Base-by-base conservation (phyloP, 2,888 invertebrate genomes). In the Pasiphila rectangulata region DNA sequence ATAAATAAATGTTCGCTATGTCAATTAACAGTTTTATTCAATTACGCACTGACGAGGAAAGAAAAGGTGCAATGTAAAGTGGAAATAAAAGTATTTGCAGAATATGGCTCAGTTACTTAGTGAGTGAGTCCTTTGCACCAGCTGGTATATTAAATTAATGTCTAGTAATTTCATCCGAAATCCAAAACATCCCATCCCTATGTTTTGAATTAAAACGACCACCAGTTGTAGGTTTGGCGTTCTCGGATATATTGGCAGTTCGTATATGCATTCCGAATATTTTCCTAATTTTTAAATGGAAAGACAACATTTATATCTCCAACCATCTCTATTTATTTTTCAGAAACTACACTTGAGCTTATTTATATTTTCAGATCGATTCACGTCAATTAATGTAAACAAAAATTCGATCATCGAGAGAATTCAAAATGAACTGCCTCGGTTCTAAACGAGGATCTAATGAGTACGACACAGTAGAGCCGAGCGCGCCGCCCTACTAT, bases 351-450 rank as follows among this genome's bases (percentile, higher is more conserved):
- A n/a, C n/a, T n/a, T 21, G 21, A 1, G 21, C 21, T 2, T 21
- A 21, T 9, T 7, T 32, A 9, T 32, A 2, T 17, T 32, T 32
- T 9, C 32, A 32, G 32, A 32, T 32, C 16, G 2, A 32, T 32
- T 10, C 0, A 9, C 17, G 17, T 16, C 32, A 2, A 32, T 32
- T 9, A 10, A 32, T 30, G n/a, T 30, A 10, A 27, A 2, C 17
- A 5, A 5, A 32, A 3, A 16, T 4, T 9, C 15, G 9, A 32
- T n/a, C n/a, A 27, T 20, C 10, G 35, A 39, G 41, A 12, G 23
- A 27, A 12, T 47, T 51, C 45, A 29, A 51, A 54, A 87, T 86
- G 86, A 83, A 86, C 71, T 86, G 86, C 65, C 65, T 86, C 65
- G 73, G 66, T 56, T 67, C 67, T 50, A 67, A 73, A 49, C 72